These are phyloP conservation scores for Salvelinus fontinalis DNA, from an alignment of 2,113 vertebrate species.

Conservation along the genomic window DNA sequence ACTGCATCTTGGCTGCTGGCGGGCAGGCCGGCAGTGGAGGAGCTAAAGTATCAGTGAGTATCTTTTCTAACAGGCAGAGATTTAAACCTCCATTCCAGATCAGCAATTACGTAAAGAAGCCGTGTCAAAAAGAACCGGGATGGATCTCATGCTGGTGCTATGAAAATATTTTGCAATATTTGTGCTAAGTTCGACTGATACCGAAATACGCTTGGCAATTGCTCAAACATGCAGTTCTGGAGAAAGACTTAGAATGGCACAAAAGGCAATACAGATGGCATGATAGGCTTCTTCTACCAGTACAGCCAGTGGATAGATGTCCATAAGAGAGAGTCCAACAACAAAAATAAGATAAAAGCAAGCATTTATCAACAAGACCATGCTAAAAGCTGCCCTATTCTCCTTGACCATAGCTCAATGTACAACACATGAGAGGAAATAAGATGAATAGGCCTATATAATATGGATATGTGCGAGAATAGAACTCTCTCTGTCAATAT, in stretches of 20 bases:
- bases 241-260: too few relatives aligned
- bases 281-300: too few relatives aligned
- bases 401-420: too few relatives aligned
- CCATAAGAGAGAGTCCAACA: too few relatives aligned
- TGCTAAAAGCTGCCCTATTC: too few relatives aligned
- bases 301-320: too few relatives aligned
- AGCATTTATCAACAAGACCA: too few relatives aligned
- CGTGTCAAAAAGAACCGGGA: constrained; percentile 15
- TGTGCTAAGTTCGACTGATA: background rate
- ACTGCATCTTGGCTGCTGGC: constrained; percentile 30
- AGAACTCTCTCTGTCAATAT: background rate
- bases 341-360: too few relatives aligned
- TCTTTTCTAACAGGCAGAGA: constrained; percentile 42
- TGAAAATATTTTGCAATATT: background rate
- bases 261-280: too few relatives aligned
- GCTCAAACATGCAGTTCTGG: too few relatives aligned
- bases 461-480: background rate
- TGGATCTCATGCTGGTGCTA: background rate
- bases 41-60: constrained; percentile 25
- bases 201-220: background rate
- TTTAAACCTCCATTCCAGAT: constrained; percentile 13
- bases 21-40: background rate
- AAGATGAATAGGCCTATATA: too few relatives aligned
- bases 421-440: too few relatives aligned
- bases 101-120: constrained; percentile 40